A percentile compares a stretch with the other conserved stretches of the same genome.
Conservation (phyloP, 2,888 invertebrate species). For the Operophtera brumata region DNA sequence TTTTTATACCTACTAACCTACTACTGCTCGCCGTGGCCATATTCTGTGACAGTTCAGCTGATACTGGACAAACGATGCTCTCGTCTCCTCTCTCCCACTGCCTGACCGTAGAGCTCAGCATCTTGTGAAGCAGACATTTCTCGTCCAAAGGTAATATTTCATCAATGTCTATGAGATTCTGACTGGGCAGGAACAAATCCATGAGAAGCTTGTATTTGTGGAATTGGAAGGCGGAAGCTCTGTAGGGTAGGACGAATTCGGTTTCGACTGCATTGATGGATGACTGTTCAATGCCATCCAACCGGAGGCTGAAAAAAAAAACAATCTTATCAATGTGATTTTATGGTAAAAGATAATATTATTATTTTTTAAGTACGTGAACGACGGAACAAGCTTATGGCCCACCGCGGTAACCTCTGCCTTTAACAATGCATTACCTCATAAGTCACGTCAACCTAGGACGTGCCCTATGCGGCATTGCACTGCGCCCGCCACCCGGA, state of each 20-base stretch:
- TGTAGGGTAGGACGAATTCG: slow-evolving; percentile 77
- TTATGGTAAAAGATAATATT: too few species aligned
- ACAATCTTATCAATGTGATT: background rate
- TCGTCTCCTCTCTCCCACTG: slow-evolving; percentile 82
- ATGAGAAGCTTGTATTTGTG: slow-evolving; percentile 81
- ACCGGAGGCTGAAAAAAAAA: slow-evolving; percentile 69
- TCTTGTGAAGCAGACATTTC: slow-evolving; percentile 74
- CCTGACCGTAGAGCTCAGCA: slow-evolving; percentile 81
- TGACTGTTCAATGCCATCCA: slow-evolving; percentile 82
- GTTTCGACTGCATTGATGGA: slow-evolving; percentile 68
- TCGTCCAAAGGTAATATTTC: slow-evolving; percentile 67
- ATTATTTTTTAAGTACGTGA: too few species aligned
- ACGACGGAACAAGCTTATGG: too few species aligned
- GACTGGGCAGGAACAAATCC: slow-evolving; percentile 80
- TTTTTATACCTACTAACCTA: slow-evolving; percentile 55
- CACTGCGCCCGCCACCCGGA: too few species aligned
- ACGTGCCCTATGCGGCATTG: too few species aligned
- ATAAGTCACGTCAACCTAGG: too few species aligned
- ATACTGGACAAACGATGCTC: slow-evolving; percentile 70
- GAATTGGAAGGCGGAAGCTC: slow-evolving; percentile 81
- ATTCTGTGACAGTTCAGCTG: slow-evolving; percentile 55
- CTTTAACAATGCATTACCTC: too few species aligned
- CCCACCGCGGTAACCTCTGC: too few species aligned
- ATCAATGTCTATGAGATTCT: slow-evolving; percentile 58
- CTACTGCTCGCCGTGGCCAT: slow-evolving; percentile 48